Evolutionary conservation across 2,113 vertebrate species (phyloP), one percentile per base, ranked within the genome.

Genomic region (Saguinus imperator): DNA sequence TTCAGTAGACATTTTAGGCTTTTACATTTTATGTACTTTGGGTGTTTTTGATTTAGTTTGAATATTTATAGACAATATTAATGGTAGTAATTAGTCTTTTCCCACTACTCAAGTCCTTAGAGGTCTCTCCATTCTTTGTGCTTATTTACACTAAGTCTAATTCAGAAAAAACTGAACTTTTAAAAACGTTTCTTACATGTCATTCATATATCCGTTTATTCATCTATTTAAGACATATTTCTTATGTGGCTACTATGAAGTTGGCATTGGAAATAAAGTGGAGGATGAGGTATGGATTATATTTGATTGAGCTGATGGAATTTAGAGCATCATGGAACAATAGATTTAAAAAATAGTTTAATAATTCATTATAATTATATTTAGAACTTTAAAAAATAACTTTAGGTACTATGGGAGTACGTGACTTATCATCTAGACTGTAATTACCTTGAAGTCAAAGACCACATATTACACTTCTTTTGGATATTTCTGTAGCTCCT

Each of bases 351-450:
- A 45, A 68, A 32, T 57, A 25, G 20, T 73, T 2, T 81, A 66
- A 61, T 45, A 80, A 70, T 77, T 91, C 75, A 20, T 94, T 93
- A 55, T 3, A 58, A 21, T 88, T 91, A 29, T 70, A 40, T 81
- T 91, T 91, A 43, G 40, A 76, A 55, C 80, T 89, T 93, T 81
- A 32, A 82, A 66, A 57, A 87, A 73, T 92, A 79, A 87, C 18
- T 92, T 80, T 77, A 61, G 10, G 8, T 58, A 37, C 10, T n/a
- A 5, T 55, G n/a, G 8, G 25, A 70, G 2, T n/a, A 37, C 85
- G 82, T 17, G 25, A 57, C 45, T 89, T 92, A 27, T 76, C n/a
- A 76, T 61, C 48, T 88, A 32, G 48, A 52, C 70, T 61, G 17
- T 57, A 21, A 92, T 32, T 95, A 37, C 70, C 13, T 83, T 77